Base-by-base conservation (phyloP, 1,140 invertebrate species). In the Neuroterus valhalla region DNA sequence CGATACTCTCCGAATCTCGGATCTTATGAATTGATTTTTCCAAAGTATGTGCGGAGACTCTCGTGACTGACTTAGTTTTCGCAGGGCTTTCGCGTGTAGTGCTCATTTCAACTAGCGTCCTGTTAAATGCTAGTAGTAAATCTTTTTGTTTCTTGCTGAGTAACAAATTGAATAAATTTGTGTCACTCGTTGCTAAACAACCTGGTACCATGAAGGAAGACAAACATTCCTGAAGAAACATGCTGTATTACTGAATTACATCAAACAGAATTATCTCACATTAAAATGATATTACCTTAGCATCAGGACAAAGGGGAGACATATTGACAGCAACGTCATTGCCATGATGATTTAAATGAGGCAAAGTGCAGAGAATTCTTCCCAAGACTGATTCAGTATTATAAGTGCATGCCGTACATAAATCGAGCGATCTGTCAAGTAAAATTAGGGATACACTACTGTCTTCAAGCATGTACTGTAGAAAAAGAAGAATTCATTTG, bases 291-390 rank as follows among this genome's bases (percentile, higher is more conserved):
- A 89, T 92, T 92, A 91, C 90, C 84, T 91, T 90, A 78, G 89
- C 88, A 69, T 91, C 85, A 14, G 72, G 75, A 84, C 93, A 93
- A 1, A 94, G 77, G 6, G 91, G 85, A 46, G 92, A 90, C 93
- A 94, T 94, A 77, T 93, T 91, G 4, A 95, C 90, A 15, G 91
- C 91, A 19, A 94, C 89, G 77, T 95, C 94, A 84, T 92, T 93
- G 66, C 89, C 88, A 82, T 94, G 93, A 74, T 92, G 91, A 6
- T 92, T 91, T 73, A 94, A 91, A 79, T 90, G 88, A 4, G 93
- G 92, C 55, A 95, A 82, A 42, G 92, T 91, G 48, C 88, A 90
- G 78, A 93, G 87, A 62, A 94, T 91, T 82, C 91, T 92, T 71
- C 94, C 93, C 44, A 94, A 87, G 1, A 94, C 84, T 2, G 92